phyloP scores from a whole-genome alignment of 2,113 vertebrate genomes.

The Stegastes partitus region DNA sequence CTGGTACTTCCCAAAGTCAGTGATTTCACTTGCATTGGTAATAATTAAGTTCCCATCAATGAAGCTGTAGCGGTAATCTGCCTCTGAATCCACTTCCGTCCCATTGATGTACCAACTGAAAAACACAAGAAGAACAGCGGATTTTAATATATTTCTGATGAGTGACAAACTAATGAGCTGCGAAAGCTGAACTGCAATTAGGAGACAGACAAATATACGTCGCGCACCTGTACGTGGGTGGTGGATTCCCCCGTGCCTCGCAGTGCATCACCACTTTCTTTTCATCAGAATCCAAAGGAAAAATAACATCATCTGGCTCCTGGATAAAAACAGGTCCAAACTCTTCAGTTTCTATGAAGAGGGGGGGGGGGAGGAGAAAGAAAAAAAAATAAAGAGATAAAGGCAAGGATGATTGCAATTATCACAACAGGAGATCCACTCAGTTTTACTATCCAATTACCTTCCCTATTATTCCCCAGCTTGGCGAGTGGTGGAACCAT shows the following conservation, averaged over 20 bases:
- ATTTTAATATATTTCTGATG: slow-evolving; percentile 9
- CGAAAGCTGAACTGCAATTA: slow-evolving; percentile 8
- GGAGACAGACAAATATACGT: slow-evolving; percentile 29
- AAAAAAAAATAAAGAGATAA: slow-evolving; percentile 41
- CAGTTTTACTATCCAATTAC: slow-evolving; percentile 35
- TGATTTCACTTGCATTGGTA: slow-evolving; percentile 88
- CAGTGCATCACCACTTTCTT: slow-evolving; percentile 94
- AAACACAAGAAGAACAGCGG: slow-evolving; percentile 28
- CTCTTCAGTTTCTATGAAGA: slow-evolving; percentile 88
- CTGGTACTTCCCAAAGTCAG: slow-evolving; percentile 92
- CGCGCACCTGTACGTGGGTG: slow-evolving; percentile 91
- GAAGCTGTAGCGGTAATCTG: slow-evolving; percentile 91
- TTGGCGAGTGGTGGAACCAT: slow-evolving; percentile 8
- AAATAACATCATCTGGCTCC: slow-evolving; percentile 92
- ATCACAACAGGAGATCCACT: slow-evolving; percentile 21
- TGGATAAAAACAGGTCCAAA: slow-evolving; percentile 94
- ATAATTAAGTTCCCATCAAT: slow-evolving; percentile 93
- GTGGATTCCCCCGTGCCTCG: slow-evolving; percentile 90
- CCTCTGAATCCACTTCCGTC: slow-evolving; percentile 87
- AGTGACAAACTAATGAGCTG: slow-evolving; percentile 32
- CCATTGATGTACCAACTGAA: slow-evolving; percentile 94
- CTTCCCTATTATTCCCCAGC: slow-evolving; percentile 14
- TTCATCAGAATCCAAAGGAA: slow-evolving; percentile 92
- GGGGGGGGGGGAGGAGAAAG: background rate
- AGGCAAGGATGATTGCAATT: slow-evolving; percentile 19